phyloP scores from a whole-genome alignment of 2,113 vertebrate genomes.

The Perognathus longimembris region DNA sequence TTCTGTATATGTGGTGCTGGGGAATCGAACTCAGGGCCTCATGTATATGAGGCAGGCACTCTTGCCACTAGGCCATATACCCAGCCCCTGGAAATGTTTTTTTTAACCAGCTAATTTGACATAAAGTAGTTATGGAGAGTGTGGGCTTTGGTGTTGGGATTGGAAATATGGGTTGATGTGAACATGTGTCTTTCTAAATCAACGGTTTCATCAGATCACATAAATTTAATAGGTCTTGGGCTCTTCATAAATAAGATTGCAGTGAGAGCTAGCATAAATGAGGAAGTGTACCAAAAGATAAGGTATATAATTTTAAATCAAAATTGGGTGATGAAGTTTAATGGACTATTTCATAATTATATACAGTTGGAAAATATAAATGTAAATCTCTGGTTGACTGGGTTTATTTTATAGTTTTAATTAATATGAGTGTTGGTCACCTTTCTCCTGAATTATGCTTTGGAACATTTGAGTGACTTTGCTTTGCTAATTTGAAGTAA shows the following conservation, averaged over 20 bases:
- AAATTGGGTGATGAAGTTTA: not conserved
- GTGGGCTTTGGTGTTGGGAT: not conserved
- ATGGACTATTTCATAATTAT: constrained; percentile 24
- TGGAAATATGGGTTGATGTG: not conserved
- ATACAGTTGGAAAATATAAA: not conserved
- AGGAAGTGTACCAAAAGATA: not conserved
- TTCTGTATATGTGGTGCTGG: no score
- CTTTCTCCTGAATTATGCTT: not conserved
- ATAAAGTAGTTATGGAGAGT: not conserved
- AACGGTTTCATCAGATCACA: not conserved
- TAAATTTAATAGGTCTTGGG: not conserved
- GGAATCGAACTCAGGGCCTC: no score
- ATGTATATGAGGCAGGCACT: no score
- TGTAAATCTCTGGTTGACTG: not conserved
- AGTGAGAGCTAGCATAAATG: not conserved
- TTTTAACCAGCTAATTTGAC: no score
- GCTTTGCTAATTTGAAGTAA: not conserved
- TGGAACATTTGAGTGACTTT: not conserved
- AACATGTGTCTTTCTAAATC: not conserved
- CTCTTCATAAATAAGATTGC: not conserved
- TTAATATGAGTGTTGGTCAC: not conserved
- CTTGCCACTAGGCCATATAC: no score
- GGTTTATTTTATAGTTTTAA: not conserved
- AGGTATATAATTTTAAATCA: constrained; percentile 23
- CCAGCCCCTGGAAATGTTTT: not conserved